These are phyloP conservation scores for Falco novaeseelandiae DNA, from an alignment of 2,797 vertebrate species.

Conservation along the genomic window DNA sequence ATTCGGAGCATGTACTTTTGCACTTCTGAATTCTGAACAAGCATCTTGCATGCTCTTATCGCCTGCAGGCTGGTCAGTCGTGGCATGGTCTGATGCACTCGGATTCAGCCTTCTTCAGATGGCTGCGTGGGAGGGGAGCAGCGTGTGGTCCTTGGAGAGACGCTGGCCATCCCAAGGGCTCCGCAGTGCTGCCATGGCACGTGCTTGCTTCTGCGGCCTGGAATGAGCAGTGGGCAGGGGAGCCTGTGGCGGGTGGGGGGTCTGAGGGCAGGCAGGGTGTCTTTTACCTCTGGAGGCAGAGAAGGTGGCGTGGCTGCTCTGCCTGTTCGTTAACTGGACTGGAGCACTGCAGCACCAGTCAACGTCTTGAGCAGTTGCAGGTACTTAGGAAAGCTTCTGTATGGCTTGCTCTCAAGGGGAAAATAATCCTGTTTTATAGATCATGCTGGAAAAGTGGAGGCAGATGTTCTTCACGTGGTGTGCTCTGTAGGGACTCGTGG, in stretches of 20 bases:
- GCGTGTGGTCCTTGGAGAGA: fast-evolving
- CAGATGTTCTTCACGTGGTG: constrained; percentile 13
- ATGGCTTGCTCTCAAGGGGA: not conserved
- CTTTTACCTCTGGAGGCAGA: not conserved
- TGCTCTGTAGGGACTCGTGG: not conserved
- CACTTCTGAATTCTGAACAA: not conserved
- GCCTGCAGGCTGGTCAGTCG: not conserved
- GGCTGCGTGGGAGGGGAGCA: not conserved
- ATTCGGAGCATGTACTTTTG: not conserved
- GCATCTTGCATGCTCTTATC: fast-evolving
- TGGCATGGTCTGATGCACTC: fast-evolving
- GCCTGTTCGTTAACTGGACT: fast-evolving
- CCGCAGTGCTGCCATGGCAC: fast-evolving
- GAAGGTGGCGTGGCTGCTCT: not conserved
- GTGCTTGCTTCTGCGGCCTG: not conserved
- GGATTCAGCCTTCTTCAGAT: fast-evolving
- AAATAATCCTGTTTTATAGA: constrained; percentile 22
- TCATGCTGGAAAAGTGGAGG: not conserved
- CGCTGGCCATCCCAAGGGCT: fast-evolving
- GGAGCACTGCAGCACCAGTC: fast-evolving
- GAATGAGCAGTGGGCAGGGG: not conserved
- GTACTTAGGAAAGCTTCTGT: not conserved
- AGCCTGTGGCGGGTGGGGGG: not conserved
- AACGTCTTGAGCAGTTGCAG: not conserved
- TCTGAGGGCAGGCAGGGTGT: not conserved